phyloP scores from a whole-genome alignment of 2,113 vertebrate genomes.

The Canis aureus region DNA sequence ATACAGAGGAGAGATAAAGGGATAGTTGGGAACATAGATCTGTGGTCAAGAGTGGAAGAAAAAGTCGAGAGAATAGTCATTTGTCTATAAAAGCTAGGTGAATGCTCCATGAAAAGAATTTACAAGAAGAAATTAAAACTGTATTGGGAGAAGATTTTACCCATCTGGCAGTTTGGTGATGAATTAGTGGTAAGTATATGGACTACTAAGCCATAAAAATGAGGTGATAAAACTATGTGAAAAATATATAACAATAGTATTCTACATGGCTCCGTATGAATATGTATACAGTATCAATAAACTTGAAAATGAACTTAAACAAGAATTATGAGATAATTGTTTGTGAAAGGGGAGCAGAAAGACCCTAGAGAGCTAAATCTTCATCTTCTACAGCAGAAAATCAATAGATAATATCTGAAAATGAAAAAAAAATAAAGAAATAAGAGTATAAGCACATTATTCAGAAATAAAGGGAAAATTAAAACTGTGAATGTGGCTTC shows the following conservation, averaged over 20 bases:
- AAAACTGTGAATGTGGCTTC: neutral
- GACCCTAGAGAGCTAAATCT: neutral
- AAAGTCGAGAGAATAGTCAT: neutral
- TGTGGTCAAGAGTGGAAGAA: neutral
- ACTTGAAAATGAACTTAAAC: neutral
- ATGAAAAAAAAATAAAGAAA: neutral
- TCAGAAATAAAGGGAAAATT: constrained; percentile 14
- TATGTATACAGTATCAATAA: neutral
- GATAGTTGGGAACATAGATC: neutral
- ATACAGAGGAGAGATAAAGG: neutral
- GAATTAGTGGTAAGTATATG: neutral
- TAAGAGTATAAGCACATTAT: neutral
- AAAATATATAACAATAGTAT: neutral
- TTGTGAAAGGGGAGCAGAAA: neutral
- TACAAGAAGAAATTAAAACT: neutral
- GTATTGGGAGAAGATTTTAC: neutral
- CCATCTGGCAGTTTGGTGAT: neutral
- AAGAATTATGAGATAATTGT: neutral
- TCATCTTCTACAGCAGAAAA: constrained; percentile 56
- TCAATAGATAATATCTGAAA: constrained; percentile 30
- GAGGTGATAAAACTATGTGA: neutral
- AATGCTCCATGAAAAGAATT: neutral
- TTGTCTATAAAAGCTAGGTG: neutral
- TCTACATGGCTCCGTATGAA: neutral
- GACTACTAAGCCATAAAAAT: neutral